Evolutionary conservation across 2,113 vertebrate genomes (phyloP), one percentile per base, ranked within the genome.

Genomic region (Anguilla japonica): DNA sequence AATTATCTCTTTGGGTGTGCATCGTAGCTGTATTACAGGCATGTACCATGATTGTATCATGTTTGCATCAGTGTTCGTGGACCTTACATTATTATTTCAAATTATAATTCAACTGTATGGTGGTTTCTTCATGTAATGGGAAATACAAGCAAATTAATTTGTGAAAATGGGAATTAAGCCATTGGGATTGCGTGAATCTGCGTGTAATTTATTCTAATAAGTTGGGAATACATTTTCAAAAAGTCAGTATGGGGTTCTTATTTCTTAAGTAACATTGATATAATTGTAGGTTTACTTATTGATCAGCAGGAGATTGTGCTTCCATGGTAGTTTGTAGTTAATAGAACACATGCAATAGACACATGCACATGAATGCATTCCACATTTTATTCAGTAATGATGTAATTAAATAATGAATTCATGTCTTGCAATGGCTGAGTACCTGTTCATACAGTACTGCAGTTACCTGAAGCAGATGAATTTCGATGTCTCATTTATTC

Each of bases 1-100:
- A 90, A 90, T 90, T 88, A 90, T 89, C 84, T 87, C 75, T 84
- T 90, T 90, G 88, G 88, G 90, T 90, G 87, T 88, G 83, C 82
- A 83, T 63, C 84, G 85, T 86, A 84, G 83, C 85, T 81, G 81
- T 67, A 60, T 87, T 67, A 85, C 71, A 83, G 84, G 18, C 40
- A 78, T 85, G 88, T 84, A 60, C 85, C 86, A 53, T 63, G 82
- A 46, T 46, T 4, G 43, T 8, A 46, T 46, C 43, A 4, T 4
- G 43, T 3, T 43, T 50, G 20, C 43, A 41, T 50, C 13, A 1
- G 53, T 5, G 16, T 26, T 5, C 39, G 34, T 57, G 50, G 40
- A 75, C 71, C 22, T 75, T 29, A 9, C 71, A 7, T 75, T 75
- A 29, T 29, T 75, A 75, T 75, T 75, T n/a, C 18, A n/a, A 75